Conservation (phyloP, 2,113 vertebrate genomes). For the Abramis brama region DNA sequence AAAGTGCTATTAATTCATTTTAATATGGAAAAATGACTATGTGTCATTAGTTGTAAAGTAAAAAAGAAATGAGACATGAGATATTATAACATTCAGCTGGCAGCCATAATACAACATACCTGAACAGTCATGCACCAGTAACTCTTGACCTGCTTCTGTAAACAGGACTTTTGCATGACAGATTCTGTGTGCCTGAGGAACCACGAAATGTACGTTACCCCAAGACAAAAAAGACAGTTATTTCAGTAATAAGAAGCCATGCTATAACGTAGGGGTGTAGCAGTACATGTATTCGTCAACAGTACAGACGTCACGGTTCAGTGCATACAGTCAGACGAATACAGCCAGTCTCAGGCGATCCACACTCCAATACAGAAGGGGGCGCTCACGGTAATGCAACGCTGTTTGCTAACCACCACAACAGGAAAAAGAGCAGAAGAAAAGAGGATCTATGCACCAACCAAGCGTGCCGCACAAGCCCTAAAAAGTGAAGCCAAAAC, state of each 20-base stretch:
- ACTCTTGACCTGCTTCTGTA: conserved; percentile 21
- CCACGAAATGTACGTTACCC: neutral
- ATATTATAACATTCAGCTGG: neutral
- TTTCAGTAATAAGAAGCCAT: neutral
- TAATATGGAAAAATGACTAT: neutral
- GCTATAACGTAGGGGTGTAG: neutral
- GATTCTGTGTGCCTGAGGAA: conserved; percentile 59
- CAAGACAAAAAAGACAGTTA: neutral
- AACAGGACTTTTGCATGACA: conserved; percentile 44
- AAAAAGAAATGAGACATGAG: neutral
- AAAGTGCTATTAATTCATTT: neutral
- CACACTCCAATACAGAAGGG: too few species aligned
- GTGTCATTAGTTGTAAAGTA: neutral
- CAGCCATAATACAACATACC: conserved; percentile 12
- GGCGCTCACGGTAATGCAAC: too few species aligned
- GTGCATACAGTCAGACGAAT: too few species aligned
- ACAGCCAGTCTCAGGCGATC: too few species aligned
- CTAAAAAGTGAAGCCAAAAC: too few species aligned
- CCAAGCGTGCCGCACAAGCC: too few species aligned
- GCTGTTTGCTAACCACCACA: too few species aligned
- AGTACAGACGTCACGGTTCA: too few species aligned
- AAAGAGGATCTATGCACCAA: too few species aligned
- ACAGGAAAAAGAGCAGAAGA: too few species aligned
- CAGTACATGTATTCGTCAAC: too few species aligned
- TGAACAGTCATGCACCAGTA: conserved; percentile 49